These are phyloP conservation scores for Bombus superbus DNA, from an alignment of 1,140 invertebrate species.

Conservation along the genomic window DNA sequence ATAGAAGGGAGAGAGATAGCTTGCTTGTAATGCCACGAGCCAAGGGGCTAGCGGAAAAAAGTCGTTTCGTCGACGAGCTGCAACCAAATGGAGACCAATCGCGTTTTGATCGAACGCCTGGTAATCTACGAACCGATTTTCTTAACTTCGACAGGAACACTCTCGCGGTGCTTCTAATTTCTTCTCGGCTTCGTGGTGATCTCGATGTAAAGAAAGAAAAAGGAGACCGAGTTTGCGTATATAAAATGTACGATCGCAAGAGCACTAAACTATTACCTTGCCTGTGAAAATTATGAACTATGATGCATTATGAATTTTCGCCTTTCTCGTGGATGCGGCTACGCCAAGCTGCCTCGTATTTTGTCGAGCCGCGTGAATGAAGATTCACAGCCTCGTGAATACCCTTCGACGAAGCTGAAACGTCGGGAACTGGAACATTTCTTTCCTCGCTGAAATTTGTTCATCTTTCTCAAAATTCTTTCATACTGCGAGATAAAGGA, in stretches of 20 bases:
- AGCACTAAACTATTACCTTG: slow-evolving; percentile 14
- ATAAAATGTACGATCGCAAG: background rate
- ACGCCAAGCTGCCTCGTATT: background rate
- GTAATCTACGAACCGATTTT: background rate
- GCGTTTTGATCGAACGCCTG: background rate
- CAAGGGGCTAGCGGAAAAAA: background rate
- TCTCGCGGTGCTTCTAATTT: background rate
- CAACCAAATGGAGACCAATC: slow-evolving; percentile 1
- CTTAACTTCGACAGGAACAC: background rate
- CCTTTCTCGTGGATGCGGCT: background rate
- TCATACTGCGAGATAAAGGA: background rate
- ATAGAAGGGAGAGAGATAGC: background rate
- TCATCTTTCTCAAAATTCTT: background rate
- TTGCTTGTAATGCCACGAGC: background rate
- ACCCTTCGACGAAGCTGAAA: background rate
- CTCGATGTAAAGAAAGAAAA: background rate
- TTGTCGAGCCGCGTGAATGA: slow-evolving; percentile 12
- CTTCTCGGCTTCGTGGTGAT: too few species aligned
- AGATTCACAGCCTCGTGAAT: slow-evolving; percentile 15
- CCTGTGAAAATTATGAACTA: slow-evolving; percentile 18
- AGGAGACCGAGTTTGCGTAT: background rate
- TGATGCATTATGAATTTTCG: slow-evolving; percentile 26
- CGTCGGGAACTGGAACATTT: background rate
- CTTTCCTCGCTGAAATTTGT: background rate
- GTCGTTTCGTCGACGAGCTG: background rate